Conservation (phyloP, 2,113 vertebrate genomes). For the Penelope pileata region DNA sequence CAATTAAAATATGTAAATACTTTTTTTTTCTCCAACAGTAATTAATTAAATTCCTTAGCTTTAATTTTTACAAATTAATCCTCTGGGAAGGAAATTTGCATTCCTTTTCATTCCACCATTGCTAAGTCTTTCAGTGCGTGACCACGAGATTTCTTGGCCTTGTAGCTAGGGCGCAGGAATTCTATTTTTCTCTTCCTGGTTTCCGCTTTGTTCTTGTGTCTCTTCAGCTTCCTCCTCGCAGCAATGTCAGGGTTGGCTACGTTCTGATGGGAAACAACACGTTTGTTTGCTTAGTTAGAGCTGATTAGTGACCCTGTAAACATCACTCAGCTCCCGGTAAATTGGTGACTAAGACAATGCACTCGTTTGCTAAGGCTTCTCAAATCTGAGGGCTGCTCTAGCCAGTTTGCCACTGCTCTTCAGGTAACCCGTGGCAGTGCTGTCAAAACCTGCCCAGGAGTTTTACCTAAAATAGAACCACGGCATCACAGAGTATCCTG, state of each 20-base stretch:
- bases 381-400: neutral
- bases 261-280: constrained; percentile 74
- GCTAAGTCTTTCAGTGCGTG: constrained; percentile 87
- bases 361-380: neutral
- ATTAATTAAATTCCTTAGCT: neutral
- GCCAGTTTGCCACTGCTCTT: neutral
- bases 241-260: constrained; percentile 94
- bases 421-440: accelerated
- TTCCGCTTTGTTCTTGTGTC: constrained; percentile 91
- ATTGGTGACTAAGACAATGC: accelerated
- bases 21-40: neutral
- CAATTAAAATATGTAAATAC: neutral
- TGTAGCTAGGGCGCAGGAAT: constrained; percentile 85
- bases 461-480: neutral
- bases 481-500: no score
- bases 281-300: neutral
- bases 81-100: neutral
- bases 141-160: constrained; percentile 87
- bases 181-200: constrained; percentile 94
- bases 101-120: constrained; percentile 83
- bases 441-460: neutral
- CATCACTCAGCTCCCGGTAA: neutral
- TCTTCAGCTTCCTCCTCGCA: constrained; percentile 94
- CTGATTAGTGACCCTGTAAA: no score
- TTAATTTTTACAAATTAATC: neutral